phyloP scores from a whole-genome alignment of 64 coral and sea anemone species.

The Pocillopora damicornis region DNA sequence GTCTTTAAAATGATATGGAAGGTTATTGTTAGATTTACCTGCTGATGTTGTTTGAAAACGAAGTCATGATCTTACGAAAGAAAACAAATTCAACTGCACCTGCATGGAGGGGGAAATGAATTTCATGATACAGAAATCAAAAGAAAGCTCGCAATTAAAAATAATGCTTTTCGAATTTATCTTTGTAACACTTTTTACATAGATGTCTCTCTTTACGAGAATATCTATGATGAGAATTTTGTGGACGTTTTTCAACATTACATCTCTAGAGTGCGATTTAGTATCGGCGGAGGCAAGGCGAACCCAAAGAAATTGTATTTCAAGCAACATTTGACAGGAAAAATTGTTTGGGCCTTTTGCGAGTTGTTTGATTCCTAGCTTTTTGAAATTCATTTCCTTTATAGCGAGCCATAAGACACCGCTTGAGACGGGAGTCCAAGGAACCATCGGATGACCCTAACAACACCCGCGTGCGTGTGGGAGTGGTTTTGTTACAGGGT shows the following conservation, averaged over 20 bases:
- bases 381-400: conserved; percentile 40
- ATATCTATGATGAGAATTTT: neutral
- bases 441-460: conserved; percentile 4
- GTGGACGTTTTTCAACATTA: no score
- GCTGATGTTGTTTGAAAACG: conserved; percentile 15
- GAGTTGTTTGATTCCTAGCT: conserved; percentile 2
- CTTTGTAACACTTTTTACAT: neutral
- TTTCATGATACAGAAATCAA: conserved; percentile 8
- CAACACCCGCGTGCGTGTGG: conserved; percentile 16
- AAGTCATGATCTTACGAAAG: neutral
- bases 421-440: conserved; percentile 17
- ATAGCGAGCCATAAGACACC: conserved; percentile 6
- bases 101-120: conserved; percentile 3
- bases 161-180: neutral
- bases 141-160: conserved; percentile 12
- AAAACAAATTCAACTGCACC: neutral
- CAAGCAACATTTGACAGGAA: conserved; percentile 2
- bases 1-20: no score
- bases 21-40: neutral
- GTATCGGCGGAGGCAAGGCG: neutral
- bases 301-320: neutral
- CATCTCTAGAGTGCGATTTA: no score
- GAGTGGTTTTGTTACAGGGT: conserved; percentile 54
- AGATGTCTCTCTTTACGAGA: neutral
- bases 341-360: neutral